A percentile compares a stretch with the other conserved stretches of the same genome.
phyloP scores from a whole-genome alignment of 1,140 invertebrate species.

The Drepana arcuata region DNA sequence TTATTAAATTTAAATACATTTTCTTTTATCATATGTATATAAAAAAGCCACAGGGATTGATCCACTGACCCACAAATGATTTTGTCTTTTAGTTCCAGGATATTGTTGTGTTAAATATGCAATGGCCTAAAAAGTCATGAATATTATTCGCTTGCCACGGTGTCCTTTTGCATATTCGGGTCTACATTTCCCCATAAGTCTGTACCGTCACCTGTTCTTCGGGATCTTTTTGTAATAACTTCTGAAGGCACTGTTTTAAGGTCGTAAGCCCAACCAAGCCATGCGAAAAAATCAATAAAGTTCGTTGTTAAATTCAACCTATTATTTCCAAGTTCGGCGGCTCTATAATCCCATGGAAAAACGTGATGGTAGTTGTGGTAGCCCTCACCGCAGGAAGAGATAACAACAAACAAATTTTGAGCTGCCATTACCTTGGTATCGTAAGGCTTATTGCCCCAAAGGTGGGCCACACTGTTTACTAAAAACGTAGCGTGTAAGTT shows the following conservation, averaged over 20 bases:
- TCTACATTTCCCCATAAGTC: slow-evolving; percentile 13
- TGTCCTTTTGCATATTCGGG: slow-evolving; percentile 1
- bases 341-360: slow-evolving; percentile 90
- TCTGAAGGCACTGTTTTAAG: slow-evolving; percentile 13
- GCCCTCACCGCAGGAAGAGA: slow-evolving; percentile 62
- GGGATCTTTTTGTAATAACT: slow-evolving; percentile 7
- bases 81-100: too few species aligned
- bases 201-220: slow-evolving; percentile 19
- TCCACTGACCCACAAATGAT: too few species aligned
- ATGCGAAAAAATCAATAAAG: slow-evolving; percentile 76
- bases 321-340: slow-evolving; percentile 79
- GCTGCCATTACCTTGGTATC: slow-evolving; percentile 63
- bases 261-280: too few species aligned
- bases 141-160: too few species aligned
- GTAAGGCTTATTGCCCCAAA: slow-evolving; percentile 76
- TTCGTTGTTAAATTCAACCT: slow-evolving; percentile 76
- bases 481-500: slow-evolving; percentile 82
- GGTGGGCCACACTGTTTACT: slow-evolving; percentile 82
- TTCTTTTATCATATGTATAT: too few species aligned
- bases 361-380: slow-evolving; percentile 96
- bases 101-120: too few species aligned
- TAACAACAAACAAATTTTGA: slow-evolving; percentile 9
- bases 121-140: too few species aligned
- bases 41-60: too few species aligned
- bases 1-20: too few species aligned